These are phyloP conservation scores for Cinclus cinclus DNA, from an alignment of 2,113 vertebrate genomes.

Conservation along the genomic window DNA sequence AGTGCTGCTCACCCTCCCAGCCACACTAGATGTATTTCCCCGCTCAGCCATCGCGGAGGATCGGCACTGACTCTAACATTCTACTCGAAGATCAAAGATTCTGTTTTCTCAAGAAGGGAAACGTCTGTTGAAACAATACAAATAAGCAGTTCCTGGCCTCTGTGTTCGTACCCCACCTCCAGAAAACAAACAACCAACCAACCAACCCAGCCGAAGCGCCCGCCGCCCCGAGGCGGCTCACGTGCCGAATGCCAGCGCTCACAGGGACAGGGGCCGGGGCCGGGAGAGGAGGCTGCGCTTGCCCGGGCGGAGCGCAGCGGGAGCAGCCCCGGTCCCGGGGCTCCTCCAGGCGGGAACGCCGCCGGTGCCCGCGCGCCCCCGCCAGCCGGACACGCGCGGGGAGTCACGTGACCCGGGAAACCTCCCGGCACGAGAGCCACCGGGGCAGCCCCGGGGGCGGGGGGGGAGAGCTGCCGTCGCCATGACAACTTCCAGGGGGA, in stretches of 20 bases:
- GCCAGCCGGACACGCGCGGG: not conserved
- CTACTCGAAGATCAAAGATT: not conserved
- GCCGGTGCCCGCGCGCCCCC: not conserved
- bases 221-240: not conserved
- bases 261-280: not conserved
- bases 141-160: not conserved
- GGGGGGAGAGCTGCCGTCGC: constrained; percentile 22
- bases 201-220: not conserved
- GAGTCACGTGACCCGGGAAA: not conserved
- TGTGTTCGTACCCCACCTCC: not conserved
- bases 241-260: not conserved
- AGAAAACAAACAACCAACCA: not conserved
- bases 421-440: not conserved
- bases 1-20: not conserved
- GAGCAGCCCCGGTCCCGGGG: not conserved
- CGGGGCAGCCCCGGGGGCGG: not conserved
- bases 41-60: not conserved
- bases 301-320: not conserved
- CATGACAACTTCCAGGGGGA: constrained; percentile 58
- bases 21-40: not conserved
- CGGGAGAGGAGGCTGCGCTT: not conserved
- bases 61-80: not conserved
- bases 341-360: not conserved
- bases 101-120: not conserved
- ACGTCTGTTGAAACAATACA: not conserved